These are phyloP conservation scores for Pterocles burchelli DNA, from an alignment of 2,113 vertebrate genomes.

Conservation along the genomic window DNA sequence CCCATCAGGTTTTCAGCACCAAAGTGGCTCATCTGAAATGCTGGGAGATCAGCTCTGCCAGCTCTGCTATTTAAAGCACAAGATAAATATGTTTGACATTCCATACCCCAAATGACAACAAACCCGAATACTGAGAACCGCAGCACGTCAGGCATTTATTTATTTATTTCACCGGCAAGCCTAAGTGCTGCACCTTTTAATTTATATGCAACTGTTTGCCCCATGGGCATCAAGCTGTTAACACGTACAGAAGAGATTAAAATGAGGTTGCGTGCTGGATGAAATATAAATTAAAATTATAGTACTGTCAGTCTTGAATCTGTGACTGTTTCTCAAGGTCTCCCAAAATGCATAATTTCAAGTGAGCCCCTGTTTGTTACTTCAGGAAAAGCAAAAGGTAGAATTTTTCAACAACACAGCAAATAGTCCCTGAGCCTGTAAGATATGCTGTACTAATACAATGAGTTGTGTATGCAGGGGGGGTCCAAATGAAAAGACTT, in stretches of 20 bases:
- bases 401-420: constrained; percentile 71
- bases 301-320: constrained; percentile 74
- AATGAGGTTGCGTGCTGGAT: constrained; percentile 62
- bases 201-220: constrained; percentile 66
- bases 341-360: constrained; percentile 76
- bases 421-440: constrained; percentile 49
- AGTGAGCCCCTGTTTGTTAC: constrained; percentile 74
- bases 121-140: constrained; percentile 10
- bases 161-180: constrained; percentile 13
- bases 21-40: background rate
- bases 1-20: background rate
- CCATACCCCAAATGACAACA: constrained; percentile 5
- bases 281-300: constrained; percentile 81
- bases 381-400: constrained; percentile 67
- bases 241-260: constrained; percentile 74
- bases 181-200: constrained; percentile 39
- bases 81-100: constrained; percentile 17
- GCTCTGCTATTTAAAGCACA: background rate
- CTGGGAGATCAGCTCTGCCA: background rate
- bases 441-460: constrained; percentile 60
- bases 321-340: constrained; percentile 72
- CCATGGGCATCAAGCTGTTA: constrained; percentile 74
- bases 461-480: constrained; percentile 40
- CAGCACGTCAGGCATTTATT: background rate
- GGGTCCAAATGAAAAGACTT: constrained; percentile 25